Evolutionary conservation across 1,140 invertebrate species (phyloP).

Genomic region (Drosophila pruinosa): DNA sequence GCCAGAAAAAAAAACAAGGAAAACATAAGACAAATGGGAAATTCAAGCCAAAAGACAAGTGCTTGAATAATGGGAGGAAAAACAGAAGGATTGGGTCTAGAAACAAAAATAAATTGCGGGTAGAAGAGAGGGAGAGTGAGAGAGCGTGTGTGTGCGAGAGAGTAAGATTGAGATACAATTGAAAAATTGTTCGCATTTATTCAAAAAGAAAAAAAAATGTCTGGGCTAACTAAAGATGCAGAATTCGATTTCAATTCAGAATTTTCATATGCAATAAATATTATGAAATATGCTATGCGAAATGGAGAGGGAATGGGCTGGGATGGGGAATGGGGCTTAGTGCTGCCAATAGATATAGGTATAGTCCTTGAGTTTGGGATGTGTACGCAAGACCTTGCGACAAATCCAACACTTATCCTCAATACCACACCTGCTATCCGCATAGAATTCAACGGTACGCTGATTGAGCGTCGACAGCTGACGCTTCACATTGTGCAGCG

Average conservation of each 20-base stretch:
- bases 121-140: background rate
- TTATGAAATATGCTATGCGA: background rate
- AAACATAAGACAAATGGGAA: slow-evolving; percentile 28
- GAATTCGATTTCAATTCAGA: slow-evolving; percentile 8
- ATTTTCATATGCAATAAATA: background rate
- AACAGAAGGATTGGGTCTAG: slow-evolving; percentile 23
- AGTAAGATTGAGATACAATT: slow-evolving; percentile 10
- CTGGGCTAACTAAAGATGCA: slow-evolving; percentile 13
- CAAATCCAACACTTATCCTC: slow-evolving; percentile 82
- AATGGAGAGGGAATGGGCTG: background rate
- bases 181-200: slow-evolving; percentile 69
- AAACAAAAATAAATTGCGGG: slow-evolving; percentile 67
- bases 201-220: slow-evolving; percentile 63
- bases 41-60: slow-evolving; percentile 31
- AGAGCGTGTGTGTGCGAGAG: background rate
- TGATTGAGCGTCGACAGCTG: slow-evolving; percentile 76
- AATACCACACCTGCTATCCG: slow-evolving; percentile 82
- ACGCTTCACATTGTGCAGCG: slow-evolving; percentile 80
- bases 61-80: slow-evolving; percentile 39
- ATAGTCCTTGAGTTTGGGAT: slow-evolving; percentile 79
- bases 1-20: slow-evolving; percentile 3
- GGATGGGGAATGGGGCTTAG: slow-evolving; percentile 4
- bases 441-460: slow-evolving; percentile 77
- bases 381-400: slow-evolving; percentile 76
- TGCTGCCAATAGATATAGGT: slow-evolving; percentile 75